A percentile compares a stretch with the other conserved stretches of the same genome.
These are phyloP conservation scores for Ectemnius cavifrons DNA, from an alignment of 2,888 invertebrate species.

Conservation along the genomic window DNA sequence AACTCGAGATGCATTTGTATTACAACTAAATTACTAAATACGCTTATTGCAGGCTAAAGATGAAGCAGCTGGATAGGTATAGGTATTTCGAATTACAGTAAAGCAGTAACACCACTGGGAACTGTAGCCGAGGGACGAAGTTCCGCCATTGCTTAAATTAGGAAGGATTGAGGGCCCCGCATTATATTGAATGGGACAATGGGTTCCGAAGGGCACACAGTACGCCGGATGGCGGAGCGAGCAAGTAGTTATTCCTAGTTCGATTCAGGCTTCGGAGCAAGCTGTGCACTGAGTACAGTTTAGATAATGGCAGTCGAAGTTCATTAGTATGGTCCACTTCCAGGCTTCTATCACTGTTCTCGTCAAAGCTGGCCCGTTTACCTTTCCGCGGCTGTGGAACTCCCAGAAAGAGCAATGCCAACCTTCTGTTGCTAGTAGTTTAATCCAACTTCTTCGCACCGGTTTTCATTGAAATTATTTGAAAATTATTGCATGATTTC, in stretches of 20 bases:
- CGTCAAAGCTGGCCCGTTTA: conserved; percentile 31
- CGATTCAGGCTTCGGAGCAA: conserved; percentile 53
- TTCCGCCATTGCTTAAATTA: conserved; percentile 48
- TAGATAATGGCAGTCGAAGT: conserved; percentile 69
- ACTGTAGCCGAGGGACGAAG: conserved; percentile 38
- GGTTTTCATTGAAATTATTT: too few relatives aligned
- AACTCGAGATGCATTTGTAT: too few relatives aligned
- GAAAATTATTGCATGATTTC: too few relatives aligned
- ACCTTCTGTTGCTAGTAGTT: too few relatives aligned
- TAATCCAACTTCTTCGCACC: too few relatives aligned
- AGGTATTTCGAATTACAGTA: too few relatives aligned
- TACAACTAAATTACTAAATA: too few relatives aligned
- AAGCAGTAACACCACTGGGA: too few relatives aligned
- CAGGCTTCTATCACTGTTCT: conserved; percentile 52
- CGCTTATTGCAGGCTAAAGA: too few relatives aligned
- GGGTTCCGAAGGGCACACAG: conserved; percentile 30
- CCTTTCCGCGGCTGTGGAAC: conserved; percentile 14
- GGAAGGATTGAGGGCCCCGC: conserved; percentile 62
- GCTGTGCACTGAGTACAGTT: conserved; percentile 66
- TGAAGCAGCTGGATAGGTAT: too few relatives aligned
- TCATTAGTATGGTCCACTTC: conserved; percentile 68
- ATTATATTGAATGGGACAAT: conserved; percentile 57
- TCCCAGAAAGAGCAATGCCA: too few relatives aligned
- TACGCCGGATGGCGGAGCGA: conserved; percentile 12
- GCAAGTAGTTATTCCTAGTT: conserved; percentile 60